Evolutionary conservation across 2,888 invertebrate species (phyloP).

Genomic region (Bombylius discolor): DNA sequence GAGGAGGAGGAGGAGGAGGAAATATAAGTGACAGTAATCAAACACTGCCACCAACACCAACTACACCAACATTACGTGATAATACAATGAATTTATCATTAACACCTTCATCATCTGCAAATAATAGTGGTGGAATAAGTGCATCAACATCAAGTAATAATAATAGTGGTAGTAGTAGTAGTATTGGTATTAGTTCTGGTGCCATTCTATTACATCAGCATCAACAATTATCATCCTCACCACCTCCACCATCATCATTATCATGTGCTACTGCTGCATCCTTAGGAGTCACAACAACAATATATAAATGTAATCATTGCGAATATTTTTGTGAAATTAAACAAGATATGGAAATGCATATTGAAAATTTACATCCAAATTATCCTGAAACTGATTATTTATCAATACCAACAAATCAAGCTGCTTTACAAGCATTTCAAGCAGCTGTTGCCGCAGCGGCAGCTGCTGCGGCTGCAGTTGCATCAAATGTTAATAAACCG

Average conservation of each 20-base stretch:
- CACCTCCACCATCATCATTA: neutral
- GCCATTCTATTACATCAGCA: slow-evolving; percentile 25
- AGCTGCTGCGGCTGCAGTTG: slow-evolving; percentile 17
- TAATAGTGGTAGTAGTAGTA: slow-evolving; percentile 2
- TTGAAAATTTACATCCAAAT: slow-evolving; percentile 24
- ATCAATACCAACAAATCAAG: slow-evolving; percentile 31
- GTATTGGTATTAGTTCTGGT: neutral
- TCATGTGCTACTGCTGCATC: neutral
- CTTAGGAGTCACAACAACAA: slow-evolving; percentile 15
- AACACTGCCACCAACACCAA: neutral
- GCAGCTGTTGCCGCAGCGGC: slow-evolving; percentile 32
- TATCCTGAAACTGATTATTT: slow-evolving; percentile 23
- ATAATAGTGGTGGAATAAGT: neutral
- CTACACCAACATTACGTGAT: slow-evolving; percentile 4
- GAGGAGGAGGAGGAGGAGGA: neutral
- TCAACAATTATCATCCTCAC: slow-evolving; percentile 29
- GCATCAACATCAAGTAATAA: slow-evolving; percentile 12
- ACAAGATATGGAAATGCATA: slow-evolving; percentile 28
- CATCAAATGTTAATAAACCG: slow-evolving; percentile 23
- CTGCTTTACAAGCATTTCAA: slow-evolving; percentile 32
- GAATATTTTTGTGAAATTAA: slow-evolving; percentile 32
- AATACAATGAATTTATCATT: slow-evolving; percentile 21
- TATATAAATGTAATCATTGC: slow-evolving; percentile 34
- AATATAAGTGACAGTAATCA: neutral
- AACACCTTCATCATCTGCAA: neutral